These are phyloP conservation scores for Lucilia cuprina DNA, from an alignment of 1,140 invertebrate genomes.

Conservation along the genomic window DNA sequence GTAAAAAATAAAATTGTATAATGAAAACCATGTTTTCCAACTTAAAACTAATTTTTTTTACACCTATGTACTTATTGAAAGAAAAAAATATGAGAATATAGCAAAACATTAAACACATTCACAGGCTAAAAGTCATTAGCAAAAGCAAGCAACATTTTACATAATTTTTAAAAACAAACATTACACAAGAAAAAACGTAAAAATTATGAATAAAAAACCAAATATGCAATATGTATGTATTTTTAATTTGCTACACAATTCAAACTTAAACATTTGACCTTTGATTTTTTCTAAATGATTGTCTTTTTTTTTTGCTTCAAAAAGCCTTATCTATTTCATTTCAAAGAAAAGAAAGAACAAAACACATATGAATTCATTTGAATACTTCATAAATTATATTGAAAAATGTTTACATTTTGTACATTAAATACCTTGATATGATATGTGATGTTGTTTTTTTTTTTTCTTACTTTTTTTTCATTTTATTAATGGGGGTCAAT, in stretches of 20 bases:
- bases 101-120: background rate
- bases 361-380: background rate
- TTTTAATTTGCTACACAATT: background rate
- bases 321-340: background rate
- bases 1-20: background rate
- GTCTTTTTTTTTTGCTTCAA: background rate
- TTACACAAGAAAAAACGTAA: background rate
- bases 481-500: conserved; percentile 11
- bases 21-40: background rate
- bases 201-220: background rate
- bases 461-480: background rate
- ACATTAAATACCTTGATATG: background rate
- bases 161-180: background rate
- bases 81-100: background rate
- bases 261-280: background rate
- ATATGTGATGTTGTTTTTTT: background rate
- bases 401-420: background rate
- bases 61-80: background rate
- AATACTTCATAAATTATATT: background rate
- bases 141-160: background rate
- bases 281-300: background rate
- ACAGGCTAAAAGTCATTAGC: background rate
- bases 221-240: background rate
- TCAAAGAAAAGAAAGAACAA: background rate
- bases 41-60: background rate